Conservation (phyloP, 1,140 invertebrate genomes). For the Cheumatopsyche charites region DNA sequence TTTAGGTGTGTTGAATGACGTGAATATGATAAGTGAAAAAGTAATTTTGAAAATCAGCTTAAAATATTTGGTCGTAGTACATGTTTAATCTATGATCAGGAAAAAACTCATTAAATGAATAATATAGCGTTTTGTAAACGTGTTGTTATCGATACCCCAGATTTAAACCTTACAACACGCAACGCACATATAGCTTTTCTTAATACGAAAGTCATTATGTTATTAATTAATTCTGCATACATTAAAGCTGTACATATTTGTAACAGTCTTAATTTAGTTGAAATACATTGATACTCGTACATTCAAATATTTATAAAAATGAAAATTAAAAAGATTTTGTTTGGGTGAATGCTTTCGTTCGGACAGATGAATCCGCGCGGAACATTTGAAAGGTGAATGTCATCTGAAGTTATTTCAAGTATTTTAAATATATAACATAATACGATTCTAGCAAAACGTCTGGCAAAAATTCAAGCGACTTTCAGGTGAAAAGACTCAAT, state of each 20-base stretch:
- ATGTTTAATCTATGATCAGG: slow-evolving; percentile 12
- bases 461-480: background rate
- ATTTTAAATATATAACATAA: background rate
- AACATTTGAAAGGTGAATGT: slow-evolving; percentile 3
- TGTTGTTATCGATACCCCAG: slow-evolving; percentile 24
- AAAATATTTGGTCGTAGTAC: background rate
- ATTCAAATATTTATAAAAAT: too few species aligned
- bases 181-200: background rate
- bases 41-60: background rate
- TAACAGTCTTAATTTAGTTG: background rate
- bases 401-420: background rate
- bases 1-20: too few species aligned
- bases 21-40: too few species aligned
- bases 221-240: slow-evolving; percentile 1
- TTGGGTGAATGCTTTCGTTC: too few species aligned
- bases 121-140: slow-evolving; percentile 1
- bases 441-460: background rate
- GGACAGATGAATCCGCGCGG: too few species aligned
- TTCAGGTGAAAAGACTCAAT: slow-evolving; percentile 16
- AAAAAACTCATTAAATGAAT: slow-evolving; percentile 16
- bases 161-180: background rate
- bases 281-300: background rate
- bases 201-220: background rate
- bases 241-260: background rate
- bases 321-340: too few species aligned